Conservation (phyloP, 2,797 vertebrate genomes). For the Tangara arthus region DNA sequence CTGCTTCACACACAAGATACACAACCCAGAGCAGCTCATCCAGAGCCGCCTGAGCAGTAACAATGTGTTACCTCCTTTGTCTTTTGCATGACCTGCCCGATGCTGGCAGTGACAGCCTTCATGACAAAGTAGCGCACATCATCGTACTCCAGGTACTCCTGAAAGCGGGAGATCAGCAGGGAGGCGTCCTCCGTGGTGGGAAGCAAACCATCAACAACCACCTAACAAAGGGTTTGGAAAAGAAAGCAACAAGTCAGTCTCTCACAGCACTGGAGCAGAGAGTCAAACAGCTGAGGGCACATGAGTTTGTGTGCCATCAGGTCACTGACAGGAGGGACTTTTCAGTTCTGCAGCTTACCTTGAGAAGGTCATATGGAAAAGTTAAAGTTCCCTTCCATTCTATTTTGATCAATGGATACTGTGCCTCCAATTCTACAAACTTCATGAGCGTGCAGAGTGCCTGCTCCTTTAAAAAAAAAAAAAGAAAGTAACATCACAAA, state of each 20-base stretch:
- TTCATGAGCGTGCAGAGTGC: constrained; percentile 87
- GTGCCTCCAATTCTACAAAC: constrained; percentile 83
- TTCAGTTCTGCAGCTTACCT: constrained; percentile 66
- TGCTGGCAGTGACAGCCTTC: constrained; percentile 71
- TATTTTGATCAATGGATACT: constrained; percentile 79
- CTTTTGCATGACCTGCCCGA: constrained; percentile 77
- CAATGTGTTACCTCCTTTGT: constrained; percentile 77
- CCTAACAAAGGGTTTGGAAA: constrained; percentile 61
- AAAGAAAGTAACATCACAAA: too few species aligned
- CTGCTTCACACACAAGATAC: fast-evolving
- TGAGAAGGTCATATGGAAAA: constrained; percentile 84
- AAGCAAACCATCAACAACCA: constrained; percentile 80
- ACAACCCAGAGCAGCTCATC: not conserved
- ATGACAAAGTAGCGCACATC: constrained; percentile 90
- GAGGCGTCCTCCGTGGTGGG: constrained; percentile 76
- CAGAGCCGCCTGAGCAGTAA: not conserved
- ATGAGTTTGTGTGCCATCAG: fast-evolving
- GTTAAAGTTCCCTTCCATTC: constrained; percentile 85
- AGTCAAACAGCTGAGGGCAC: not conserved
- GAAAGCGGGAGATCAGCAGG: constrained; percentile 87
- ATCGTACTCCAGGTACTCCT: constrained; percentile 85
- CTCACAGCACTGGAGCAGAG: not conserved
- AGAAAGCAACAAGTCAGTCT: not conserved
- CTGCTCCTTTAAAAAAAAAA: constrained; percentile 74
- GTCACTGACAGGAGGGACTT: not conserved